These are phyloP conservation scores for Hoplostethus mediterraneus DNA, from an alignment of 2,797 vertebrate species.

Conservation along the genomic window DNA sequence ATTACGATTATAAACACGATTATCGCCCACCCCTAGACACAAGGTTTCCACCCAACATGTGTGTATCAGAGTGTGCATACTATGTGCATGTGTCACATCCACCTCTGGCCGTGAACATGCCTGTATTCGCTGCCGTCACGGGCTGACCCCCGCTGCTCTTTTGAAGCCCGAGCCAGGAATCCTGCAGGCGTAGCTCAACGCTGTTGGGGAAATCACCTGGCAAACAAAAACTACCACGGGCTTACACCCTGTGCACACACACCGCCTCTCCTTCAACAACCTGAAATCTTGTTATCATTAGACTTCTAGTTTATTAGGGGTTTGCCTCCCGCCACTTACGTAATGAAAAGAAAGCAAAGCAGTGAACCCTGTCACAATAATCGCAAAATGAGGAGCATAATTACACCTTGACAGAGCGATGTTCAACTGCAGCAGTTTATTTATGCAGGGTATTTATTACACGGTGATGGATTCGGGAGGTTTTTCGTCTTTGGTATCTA, in stretches of 20 bases:
- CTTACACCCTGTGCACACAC: conserved; percentile 53
- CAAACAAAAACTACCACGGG: conserved; percentile 65
- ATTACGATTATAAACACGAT: too few species aligned
- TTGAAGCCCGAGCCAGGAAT: conserved; percentile 81
- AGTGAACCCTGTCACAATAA: conserved; percentile 4
- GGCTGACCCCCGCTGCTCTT: conserved; percentile 72
- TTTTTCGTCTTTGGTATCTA: not conserved
- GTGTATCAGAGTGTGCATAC: conserved; percentile 15
- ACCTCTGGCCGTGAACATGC: conserved; percentile 70
- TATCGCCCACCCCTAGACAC: too few species aligned
- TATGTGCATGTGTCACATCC: conserved; percentile 15
- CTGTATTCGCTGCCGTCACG: conserved; percentile 72
- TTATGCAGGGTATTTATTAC: not conserved
- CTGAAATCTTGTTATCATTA: conserved; percentile 18
- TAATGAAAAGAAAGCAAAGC: conserved; percentile 7
- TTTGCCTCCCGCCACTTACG: conserved; percentile 20
- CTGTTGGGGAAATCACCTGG: conserved; percentile 74
- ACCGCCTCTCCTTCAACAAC: conserved; percentile 47
- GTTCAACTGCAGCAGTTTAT: not conserved
- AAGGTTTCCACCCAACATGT: not conserved
- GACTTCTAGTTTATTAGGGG: conserved; percentile 27
- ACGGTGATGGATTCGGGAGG: not conserved
- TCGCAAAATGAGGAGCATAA: conserved; percentile 13
- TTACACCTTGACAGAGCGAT: conserved; percentile 17
- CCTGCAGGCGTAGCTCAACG: conserved; percentile 72